phyloP scores from a whole-genome alignment of 2,888 invertebrate species.

The Resseliella maxima region DNA sequence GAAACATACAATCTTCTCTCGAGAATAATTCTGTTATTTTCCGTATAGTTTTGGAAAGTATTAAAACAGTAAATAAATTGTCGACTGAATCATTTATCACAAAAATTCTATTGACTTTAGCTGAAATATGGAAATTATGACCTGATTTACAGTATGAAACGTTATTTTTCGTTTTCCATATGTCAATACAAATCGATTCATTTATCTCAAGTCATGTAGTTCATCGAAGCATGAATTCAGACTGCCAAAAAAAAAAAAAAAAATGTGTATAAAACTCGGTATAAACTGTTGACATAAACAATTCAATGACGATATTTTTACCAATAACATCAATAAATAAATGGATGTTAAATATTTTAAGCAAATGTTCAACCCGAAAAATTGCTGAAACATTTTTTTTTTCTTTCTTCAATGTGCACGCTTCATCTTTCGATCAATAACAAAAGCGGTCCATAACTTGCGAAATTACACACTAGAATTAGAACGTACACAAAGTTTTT shows the following conservation, averaged over 20 bases:
- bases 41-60: background rate
- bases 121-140: background rate
- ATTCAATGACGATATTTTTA: background rate
- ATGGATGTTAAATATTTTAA: slow-evolving; percentile 37
- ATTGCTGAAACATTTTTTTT: background rate
- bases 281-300: background rate
- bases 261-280: background rate
- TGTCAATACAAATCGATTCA: background rate
- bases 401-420: background rate
- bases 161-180: background rate
- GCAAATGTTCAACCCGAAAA: background rate
- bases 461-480: slow-evolving; percentile 49
- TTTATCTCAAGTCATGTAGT: background rate
- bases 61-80: background rate
- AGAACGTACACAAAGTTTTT: slow-evolving; percentile 53
- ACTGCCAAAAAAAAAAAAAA: background rate
- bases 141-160: background rate
- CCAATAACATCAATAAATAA: background rate
- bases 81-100: background rate
- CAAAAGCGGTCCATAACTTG: slow-evolving; percentile 42
- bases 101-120: background rate
- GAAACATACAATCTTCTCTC: too few species aligned
- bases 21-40: too few species aligned
- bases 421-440: background rate
- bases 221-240: background rate